Evolutionary conservation across 2,113 vertebrate species (phyloP).

Genomic region (Rhabdornis inornatus): DNA sequence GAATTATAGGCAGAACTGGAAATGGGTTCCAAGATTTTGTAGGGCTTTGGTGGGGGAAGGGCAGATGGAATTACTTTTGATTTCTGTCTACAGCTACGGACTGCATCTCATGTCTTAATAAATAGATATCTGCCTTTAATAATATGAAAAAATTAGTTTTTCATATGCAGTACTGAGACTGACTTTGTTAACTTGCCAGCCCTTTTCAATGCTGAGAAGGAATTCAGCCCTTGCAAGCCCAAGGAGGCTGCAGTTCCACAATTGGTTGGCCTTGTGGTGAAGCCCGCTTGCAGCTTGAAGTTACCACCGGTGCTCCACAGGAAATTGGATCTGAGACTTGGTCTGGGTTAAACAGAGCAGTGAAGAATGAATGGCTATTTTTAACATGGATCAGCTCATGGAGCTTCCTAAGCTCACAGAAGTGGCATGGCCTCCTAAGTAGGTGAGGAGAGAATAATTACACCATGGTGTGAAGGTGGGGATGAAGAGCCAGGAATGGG

Average conservation of each 20-base stretch:
- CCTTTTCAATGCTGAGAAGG: neutral
- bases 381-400: neutral
- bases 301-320: fast-evolving
- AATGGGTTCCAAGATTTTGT: neutral
- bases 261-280: neutral
- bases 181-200: neutral
- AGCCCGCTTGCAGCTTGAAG: neutral
- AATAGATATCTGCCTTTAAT: neutral
- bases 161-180: neutral
- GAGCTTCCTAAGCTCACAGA: neutral
- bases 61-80: neutral
- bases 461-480: neutral
- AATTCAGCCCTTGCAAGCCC: neutral
- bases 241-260: neutral
- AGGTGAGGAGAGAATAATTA: neutral
- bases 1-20: neutral
- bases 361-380: neutral
- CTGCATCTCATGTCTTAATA: neutral
- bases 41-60: neutral
- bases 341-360: neutral
- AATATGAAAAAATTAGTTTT: neutral
- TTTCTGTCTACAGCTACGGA: neutral
- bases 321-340: neutral
- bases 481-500: neutral
- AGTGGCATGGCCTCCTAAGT: neutral